Base-by-base conservation (phyloP, 2,888 invertebrate species). In the Conops quadrifasciatus region DNA sequence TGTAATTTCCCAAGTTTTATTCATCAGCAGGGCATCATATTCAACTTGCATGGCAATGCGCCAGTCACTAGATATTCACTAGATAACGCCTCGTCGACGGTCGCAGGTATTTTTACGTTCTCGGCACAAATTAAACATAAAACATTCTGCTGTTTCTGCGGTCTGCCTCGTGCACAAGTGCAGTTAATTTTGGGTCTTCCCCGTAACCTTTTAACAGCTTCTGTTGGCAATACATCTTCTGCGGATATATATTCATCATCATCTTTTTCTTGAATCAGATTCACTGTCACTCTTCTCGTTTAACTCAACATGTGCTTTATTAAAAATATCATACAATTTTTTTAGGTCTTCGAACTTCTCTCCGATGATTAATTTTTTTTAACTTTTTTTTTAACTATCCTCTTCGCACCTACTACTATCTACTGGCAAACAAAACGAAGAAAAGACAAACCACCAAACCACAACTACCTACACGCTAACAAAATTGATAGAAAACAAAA, bases 111-210 rank as follows among this genome's bases (percentile, higher is more conserved):
- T 11, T 45, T 64, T 2, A 64, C 43, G n/a, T 49, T 26, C 7
- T 49, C 19, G 13, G 43, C 16, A 47, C 51, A 11, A 53, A 71
- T 63, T 13, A 58, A 24, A 69, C 30, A 47, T 16, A 72, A 64
- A 30, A 13, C 7, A 26, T 68, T 68, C 3, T 53, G 53, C 16
- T 53, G 30, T 21, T 70, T 70, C 26, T 49, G 60, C 3, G 70
- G 74, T 47, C 74, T 60, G 3, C 71, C 71, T 15, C 26, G 62
- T 24, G n/a, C n/a, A n/a, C n/a, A n/a, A n/a, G n/a, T n/a, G n/a
- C n/a, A n/a, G n/a, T n/a, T 53, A 15, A 49, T 49, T 16, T 49
- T n/a, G n/a, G 3, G 13, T 53, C n/a, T 53, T 53, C 53, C n/a
- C 21, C 21, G n/a, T 21, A 11, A 19, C 9, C 4, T 21, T 3